Evolutionary conservation across 2,888 invertebrate species (phyloP).

Genomic region (Gastracanthus pulcherrimus): DNA sequence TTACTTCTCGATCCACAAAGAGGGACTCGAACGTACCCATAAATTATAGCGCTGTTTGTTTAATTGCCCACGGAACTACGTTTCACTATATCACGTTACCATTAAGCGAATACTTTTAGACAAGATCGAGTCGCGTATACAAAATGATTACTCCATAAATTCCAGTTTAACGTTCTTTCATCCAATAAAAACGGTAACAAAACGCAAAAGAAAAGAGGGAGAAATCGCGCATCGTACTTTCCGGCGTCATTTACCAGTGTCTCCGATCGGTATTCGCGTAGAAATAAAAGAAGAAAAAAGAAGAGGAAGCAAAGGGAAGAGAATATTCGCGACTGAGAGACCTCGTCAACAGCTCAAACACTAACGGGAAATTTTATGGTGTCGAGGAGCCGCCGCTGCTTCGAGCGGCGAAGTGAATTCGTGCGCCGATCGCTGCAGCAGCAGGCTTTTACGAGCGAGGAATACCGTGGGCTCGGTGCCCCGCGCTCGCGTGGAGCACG

Average conservation of each 20-base stretch:
- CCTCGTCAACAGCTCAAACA: slow-evolving; percentile 42
- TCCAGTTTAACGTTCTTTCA: no score
- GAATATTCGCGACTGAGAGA: slow-evolving; percentile 27
- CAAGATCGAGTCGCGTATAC: neutral
- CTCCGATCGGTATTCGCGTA: neutral
- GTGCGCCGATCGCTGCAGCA: slow-evolving; percentile 24
- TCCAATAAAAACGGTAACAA: neutral
- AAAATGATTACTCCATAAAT: neutral
- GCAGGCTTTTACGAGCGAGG: slow-evolving; percentile 33
- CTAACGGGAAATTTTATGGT: slow-evolving; percentile 39
- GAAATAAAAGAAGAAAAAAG: neutral
- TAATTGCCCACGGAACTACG: no score
- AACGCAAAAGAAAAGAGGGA: no score
- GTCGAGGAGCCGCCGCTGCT: neutral
- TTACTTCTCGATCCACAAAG: no score
- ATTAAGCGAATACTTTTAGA: no score
- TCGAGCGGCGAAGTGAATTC: slow-evolving; percentile 27
- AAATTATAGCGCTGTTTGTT: no score
- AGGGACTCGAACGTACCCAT: no score
- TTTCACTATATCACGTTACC: no score
- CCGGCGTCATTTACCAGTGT: neutral
- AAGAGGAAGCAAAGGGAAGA: neutral
- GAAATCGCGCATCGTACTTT: no score
- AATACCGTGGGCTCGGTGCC: neutral
- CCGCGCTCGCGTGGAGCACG: no score